Percentiles rank a stretch among this genome's conserved stretches.
These are phyloP conservation scores for Botia almorhae DNA, from an alignment of 2,797 vertebrate genomes.

Conservation along the genomic window DNA sequence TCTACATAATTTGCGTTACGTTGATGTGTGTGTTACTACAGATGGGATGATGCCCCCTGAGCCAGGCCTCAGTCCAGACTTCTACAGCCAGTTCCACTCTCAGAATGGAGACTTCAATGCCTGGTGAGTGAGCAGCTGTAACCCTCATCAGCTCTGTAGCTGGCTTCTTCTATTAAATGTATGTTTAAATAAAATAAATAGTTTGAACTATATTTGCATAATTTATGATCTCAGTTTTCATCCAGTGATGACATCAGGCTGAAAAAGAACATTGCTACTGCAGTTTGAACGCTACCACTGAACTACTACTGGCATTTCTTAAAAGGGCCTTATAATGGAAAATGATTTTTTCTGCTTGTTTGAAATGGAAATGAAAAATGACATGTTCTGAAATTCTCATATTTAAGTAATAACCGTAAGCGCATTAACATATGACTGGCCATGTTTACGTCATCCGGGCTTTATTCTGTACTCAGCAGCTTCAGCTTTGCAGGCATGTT, in stretches of 20 bases:
- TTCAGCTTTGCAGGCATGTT: background rate
- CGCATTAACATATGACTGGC: background rate
- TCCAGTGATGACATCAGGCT: background rate
- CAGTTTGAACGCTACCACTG: background rate
- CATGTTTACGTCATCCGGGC: background rate
- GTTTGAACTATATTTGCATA: background rate
- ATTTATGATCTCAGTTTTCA: background rate
- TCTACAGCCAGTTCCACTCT: conserved; percentile 86
- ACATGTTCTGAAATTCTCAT: background rate
- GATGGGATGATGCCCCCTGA: conserved; percentile 89
- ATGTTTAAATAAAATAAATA: background rate
- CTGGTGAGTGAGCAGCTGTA: conserved; percentile 73
- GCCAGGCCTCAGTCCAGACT: conserved; percentile 88
- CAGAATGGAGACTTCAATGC: conserved; percentile 85
- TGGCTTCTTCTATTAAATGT: background rate
- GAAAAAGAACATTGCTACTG: too few species aligned
- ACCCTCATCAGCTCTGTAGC: conserved; percentile 2
- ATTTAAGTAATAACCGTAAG: background rate
- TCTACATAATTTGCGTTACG: conserved; percentile 7
- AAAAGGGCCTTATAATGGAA: background rate
- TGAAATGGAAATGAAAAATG: background rate
- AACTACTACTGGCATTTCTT: background rate
- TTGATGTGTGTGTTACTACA: conserved; percentile 61
- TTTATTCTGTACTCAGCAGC: background rate
- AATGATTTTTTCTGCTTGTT: background rate